Conservation (phyloP, 2,113 vertebrate species). For the Pollimyrus isidori region DNA sequence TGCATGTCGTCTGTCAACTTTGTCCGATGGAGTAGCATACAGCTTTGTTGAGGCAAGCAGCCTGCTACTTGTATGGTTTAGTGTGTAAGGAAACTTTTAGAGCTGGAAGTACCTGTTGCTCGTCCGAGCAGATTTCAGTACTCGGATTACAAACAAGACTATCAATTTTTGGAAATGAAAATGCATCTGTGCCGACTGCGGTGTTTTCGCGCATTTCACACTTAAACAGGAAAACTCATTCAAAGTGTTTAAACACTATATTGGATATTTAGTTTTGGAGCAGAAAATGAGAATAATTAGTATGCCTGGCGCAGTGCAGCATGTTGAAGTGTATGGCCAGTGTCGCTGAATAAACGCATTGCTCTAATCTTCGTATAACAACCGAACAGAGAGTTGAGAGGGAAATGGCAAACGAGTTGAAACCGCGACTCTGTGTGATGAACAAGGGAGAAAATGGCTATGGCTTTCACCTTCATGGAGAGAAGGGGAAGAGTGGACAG, state of each 20-base stretch:
- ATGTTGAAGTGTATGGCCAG: background rate
- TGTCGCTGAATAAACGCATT: background rate
- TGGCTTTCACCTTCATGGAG: conserved; percentile 92
- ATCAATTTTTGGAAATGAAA: background rate
- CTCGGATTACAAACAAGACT: background rate
- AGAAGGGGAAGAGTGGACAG: conserved; percentile 88
- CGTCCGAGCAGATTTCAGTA: background rate
- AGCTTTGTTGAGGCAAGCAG: background rate
- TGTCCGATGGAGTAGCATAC: background rate
- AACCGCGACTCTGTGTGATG: conserved; percentile 82
- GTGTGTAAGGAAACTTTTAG: background rate
- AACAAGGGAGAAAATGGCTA: conserved; percentile 74
- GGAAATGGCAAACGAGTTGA: conserved; percentile 71
- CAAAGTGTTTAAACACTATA: background rate
- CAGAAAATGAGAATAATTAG: background rate
- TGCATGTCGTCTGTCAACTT: background rate
- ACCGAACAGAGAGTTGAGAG: background rate
- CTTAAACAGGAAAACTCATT: background rate
- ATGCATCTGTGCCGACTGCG: background rate
- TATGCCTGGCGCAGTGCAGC: background rate
- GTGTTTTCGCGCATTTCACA: background rate
- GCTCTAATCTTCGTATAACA: background rate
- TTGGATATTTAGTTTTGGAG: background rate
- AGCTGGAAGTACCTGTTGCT: background rate
- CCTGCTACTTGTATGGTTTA: background rate